Percentiles rank a stretch among this genome's conserved stretches.
phyloP scores from a whole-genome alignment of 2,888 invertebrate species.

The Parelbella ahira region DNA sequence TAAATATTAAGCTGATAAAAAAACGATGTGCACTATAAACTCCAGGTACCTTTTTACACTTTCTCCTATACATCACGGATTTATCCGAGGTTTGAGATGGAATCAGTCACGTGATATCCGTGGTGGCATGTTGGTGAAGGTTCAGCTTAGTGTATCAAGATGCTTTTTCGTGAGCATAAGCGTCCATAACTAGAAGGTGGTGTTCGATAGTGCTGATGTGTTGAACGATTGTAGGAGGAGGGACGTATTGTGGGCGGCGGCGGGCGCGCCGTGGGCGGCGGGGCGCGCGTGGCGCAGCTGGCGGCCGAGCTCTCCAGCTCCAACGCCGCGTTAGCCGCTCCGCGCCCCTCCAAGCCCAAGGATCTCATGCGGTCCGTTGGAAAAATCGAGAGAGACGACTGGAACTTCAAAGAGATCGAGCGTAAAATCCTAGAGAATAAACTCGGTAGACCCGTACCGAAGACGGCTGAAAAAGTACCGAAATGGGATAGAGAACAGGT shows the following conservation, averaged over 20 bases:
- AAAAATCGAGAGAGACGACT: conserved; percentile 92
- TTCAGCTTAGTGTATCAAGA: too few relatives aligned
- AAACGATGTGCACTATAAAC: too few relatives aligned
- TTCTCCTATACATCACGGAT: too few relatives aligned
- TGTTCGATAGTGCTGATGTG: too few relatives aligned
- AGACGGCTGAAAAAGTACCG: conserved; percentile 88
- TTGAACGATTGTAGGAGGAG: too few relatives aligned
- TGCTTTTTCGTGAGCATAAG: too few relatives aligned
- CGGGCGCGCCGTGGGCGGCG: conserved; percentile 49
- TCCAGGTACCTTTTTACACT: too few relatives aligned
- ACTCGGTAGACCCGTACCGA: conserved; percentile 82
- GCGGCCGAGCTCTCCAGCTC: conserved; percentile 89
- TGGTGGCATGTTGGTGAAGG: too few relatives aligned
- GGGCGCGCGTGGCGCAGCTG: conserved; percentile 58
- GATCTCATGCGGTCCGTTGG: conserved; percentile 93
- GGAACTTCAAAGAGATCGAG: conserved; percentile 95
- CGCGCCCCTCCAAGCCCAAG: conserved; percentile 85
- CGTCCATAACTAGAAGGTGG: too few relatives aligned
- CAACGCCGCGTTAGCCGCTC: conserved; percentile 69
- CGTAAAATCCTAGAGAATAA: conserved; percentile 91
- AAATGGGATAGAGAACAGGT: conserved; percentile 94
- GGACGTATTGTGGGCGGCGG: conserved; percentile 61
- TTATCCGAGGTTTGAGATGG: too few relatives aligned
- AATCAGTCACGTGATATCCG: too few relatives aligned
- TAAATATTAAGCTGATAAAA: too few relatives aligned